phyloP scores from a whole-genome alignment of 2,888 invertebrate species.

The Cremastinae sp. region DNA sequence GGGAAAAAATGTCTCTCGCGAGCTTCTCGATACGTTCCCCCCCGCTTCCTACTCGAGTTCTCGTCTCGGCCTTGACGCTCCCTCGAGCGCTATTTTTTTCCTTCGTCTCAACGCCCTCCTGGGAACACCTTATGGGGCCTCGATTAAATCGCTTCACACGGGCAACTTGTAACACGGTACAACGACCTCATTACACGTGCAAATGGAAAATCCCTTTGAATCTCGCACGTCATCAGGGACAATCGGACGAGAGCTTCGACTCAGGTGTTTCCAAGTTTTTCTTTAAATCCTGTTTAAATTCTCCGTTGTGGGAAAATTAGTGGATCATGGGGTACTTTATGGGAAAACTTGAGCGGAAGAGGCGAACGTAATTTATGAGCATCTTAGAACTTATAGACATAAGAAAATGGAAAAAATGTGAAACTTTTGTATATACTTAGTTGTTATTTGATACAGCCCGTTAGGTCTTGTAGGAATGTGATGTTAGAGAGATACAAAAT shows the following conservation, averaged over 20 bases:
- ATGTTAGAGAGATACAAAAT: no score
- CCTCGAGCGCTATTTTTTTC: constrained; percentile 1
- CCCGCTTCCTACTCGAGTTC: constrained; percentile 32
- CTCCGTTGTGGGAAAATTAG: neutral
- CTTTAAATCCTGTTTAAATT: neutral
- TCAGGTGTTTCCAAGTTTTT: neutral
- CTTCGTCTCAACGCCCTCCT: constrained; percentile 1
- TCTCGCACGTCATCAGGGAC: constrained; percentile 18
- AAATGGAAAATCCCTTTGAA: constrained; percentile 22
- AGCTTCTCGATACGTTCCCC: constrained; percentile 33
- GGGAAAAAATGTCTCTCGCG: constrained; percentile 26
- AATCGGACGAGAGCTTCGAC: neutral
- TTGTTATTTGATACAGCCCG: no score
- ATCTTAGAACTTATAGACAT: no score
- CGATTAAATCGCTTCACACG: constrained; percentile 48
- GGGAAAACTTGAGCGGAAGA: no score
- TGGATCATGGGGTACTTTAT: neutral
- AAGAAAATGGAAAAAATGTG: no score
- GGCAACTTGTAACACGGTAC: constrained; percentile 12
- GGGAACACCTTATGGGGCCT: constrained; percentile 41
- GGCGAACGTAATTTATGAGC: no score
- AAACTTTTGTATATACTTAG: no score
- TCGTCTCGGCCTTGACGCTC: constrained; percentile 20
- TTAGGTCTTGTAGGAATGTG: no score
- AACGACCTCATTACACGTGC: constrained; percentile 27